These are phyloP conservation scores for Eunapius fragilis DNA, from an alignment of 37 sponge, comb jelly and placozoan genomes.

Conservation along the genomic window DNA sequence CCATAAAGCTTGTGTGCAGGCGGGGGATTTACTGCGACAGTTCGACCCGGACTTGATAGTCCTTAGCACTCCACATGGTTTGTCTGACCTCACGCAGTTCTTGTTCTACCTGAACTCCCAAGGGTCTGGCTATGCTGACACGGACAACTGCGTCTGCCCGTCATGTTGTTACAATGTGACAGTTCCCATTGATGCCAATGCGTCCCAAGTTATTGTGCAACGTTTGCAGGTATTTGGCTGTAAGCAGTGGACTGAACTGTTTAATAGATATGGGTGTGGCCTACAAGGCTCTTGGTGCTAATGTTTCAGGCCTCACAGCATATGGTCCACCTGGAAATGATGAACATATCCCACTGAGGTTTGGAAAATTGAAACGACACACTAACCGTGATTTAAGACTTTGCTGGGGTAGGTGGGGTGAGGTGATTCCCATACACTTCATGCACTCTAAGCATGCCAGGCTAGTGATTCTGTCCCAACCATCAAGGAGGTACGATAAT, in stretches of 20 bases:
- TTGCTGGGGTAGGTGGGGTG: slow-evolving; percentile 50
- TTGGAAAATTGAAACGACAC: not conserved
- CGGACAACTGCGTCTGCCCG: slow-evolving; percentile 83
- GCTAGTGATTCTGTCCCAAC: slow-evolving; percentile 67
- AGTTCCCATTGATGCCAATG: slow-evolving; percentile 36
- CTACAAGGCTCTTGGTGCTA: slow-evolving; percentile 1
- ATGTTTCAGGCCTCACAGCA: slow-evolving; percentile 63
- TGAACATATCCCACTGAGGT: slow-evolving; percentile 57
- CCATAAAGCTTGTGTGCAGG: slow-evolving; percentile 61
- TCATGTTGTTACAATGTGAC: slow-evolving; percentile 78
- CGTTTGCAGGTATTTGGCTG: slow-evolving; percentile 17
- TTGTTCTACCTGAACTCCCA: slow-evolving; percentile 68
- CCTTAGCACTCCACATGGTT: slow-evolving; percentile 78
- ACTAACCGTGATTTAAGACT: too few relatives aligned
- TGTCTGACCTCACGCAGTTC: slow-evolving; percentile 71
- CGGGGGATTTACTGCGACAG: slow-evolving; percentile 22
- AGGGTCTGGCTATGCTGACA: slow-evolving; percentile 69
- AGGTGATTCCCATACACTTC: slow-evolving; percentile 79
- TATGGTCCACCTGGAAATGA: slow-evolving; percentile 55
- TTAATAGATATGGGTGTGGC: too few relatives aligned
- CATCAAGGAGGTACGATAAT: slow-evolving; percentile 64
- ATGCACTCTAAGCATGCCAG: not conserved
- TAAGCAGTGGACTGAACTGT: not conserved
- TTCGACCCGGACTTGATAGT: slow-evolving; percentile 71
- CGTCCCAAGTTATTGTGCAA: slow-evolving; percentile 17